A percentile compares a stretch with the other conserved stretches of the same genome.
Conservation (phyloP, 2,797 vertebrate species). For the Cynodonichthys magdalenae region DNA sequence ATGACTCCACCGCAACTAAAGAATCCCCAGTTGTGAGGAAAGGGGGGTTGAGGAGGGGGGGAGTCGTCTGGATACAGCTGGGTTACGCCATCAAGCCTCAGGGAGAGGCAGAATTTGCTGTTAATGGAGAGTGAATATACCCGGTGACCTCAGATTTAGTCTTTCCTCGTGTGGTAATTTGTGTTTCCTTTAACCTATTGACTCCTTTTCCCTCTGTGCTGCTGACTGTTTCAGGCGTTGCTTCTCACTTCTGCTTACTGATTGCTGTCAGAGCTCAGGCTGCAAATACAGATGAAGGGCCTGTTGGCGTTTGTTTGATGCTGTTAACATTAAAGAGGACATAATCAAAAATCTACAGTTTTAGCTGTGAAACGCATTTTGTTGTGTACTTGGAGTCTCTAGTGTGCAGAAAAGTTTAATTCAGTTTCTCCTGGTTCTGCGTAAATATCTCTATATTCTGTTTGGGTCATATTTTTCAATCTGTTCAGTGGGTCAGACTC, state of each 20-base stretch:
- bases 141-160: conserved; percentile 61
- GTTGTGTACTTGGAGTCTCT: too few relatives aligned
- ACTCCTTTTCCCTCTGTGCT: conserved; percentile 36
- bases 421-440: too few relatives aligned
- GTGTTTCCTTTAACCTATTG: conserved; percentile 48
- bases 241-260: conserved; percentile 55
- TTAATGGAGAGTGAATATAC: conserved; percentile 56
- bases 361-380: too few relatives aligned
- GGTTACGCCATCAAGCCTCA: conserved; percentile 53
- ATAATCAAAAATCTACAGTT: too few relatives aligned
- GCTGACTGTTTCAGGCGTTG: conserved; percentile 39
- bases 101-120: conserved; percentile 50
- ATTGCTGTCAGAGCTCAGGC: conserved; percentile 31
- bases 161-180: conserved; percentile 49
- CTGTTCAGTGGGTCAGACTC: too few relatives aligned
- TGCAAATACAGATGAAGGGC: not conserved
- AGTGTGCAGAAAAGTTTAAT: too few relatives aligned
- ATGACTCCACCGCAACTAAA: conserved; percentile 45
- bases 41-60: conserved; percentile 10
- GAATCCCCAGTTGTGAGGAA: conserved; percentile 55
- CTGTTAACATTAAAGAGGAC: too few relatives aligned
- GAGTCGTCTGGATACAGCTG: conserved; percentile 54
- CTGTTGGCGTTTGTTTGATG: conserved; percentile 5
- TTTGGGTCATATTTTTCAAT: too few relatives aligned
- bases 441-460: too few relatives aligned